phyloP scores from a whole-genome alignment of 1,140 invertebrate genomes.

The Leptopilina boulardi region DNA sequence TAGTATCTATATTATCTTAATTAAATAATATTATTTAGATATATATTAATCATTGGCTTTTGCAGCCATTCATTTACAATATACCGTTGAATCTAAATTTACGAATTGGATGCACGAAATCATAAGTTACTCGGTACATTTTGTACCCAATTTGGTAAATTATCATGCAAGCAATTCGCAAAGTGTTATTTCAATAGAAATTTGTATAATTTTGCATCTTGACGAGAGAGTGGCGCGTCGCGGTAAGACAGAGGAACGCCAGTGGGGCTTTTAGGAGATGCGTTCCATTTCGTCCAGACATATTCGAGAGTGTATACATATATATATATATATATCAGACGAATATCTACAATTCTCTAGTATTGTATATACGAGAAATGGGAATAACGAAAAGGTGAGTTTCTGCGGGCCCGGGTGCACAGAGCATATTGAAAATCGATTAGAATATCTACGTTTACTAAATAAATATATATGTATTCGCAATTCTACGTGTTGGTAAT shows the following conservation, averaged over 20 bases:
- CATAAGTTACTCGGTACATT: neutral
- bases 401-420: constrained; percentile 22
- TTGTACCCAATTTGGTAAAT: neutral
- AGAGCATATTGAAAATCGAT: constrained; percentile 58
- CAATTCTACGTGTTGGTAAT: constrained; percentile 19
- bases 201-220: constrained; percentile 21
- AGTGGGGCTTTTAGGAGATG: neutral
- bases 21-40: too few species aligned
- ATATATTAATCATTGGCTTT: too few species aligned
- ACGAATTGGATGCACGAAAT: too few species aligned
- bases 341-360: constrained; percentile 12
- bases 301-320: too few species aligned
- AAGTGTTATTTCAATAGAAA: constrained; percentile 6
- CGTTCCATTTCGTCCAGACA: constrained; percentile 2
- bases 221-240: neutral
- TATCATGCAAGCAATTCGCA: constrained; percentile 4
- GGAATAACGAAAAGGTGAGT: constrained; percentile 18
- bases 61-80: too few species aligned
- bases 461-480: constrained; percentile 56
- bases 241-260: constrained; percentile 12
- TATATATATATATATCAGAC: neutral
- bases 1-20: too few species aligned
- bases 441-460: constrained; percentile 51
- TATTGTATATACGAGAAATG: neutral
- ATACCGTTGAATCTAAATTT: too few species aligned